Conservation (phyloP, 1,140 invertebrate species). For the Harpegnathos saltator region DNA sequence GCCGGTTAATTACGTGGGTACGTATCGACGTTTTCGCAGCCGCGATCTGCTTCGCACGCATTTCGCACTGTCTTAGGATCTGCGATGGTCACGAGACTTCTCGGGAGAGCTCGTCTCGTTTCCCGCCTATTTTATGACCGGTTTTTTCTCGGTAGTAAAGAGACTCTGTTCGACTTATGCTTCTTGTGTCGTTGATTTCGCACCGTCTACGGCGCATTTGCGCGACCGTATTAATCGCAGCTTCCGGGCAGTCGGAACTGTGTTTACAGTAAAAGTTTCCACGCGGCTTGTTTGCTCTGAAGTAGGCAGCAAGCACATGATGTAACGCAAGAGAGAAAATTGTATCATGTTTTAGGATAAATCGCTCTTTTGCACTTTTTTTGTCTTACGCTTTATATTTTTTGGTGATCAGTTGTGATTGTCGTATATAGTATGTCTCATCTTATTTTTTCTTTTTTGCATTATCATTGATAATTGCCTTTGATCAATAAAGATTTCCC, state of each 20-base stretch:
- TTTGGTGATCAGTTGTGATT: background rate
- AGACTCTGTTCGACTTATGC: background rate
- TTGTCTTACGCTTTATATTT: slow-evolving; percentile 6
- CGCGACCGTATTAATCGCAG: background rate
- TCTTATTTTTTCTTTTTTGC: background rate
- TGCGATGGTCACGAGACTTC: too few relatives aligned
- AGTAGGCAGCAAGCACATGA: slow-evolving; percentile 31
- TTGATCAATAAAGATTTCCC: background rate
- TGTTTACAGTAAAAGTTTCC: slow-evolving; percentile 34
- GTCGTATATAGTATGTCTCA: background rate
- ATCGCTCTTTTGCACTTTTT: background rate
- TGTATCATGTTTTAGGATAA: background rate
- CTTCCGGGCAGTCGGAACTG: background rate
- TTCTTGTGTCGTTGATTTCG: background rate
- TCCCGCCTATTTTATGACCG: slow-evolving; percentile 26
- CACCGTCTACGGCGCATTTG: background rate
- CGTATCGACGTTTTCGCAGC: background rate
- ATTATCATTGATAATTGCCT: background rate
- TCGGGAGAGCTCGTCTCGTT: background rate
- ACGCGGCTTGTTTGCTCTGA: background rate
- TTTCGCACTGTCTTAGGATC: too few relatives aligned
- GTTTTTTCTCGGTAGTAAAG: background rate
- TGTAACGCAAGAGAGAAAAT: slow-evolving; percentile 46
- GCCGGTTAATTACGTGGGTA: slow-evolving; percentile 65
- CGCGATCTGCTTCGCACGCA: too few relatives aligned